Evolutionary conservation across 2,113 vertebrate species (phyloP).

Genomic region (Nibea coibor): DNA sequence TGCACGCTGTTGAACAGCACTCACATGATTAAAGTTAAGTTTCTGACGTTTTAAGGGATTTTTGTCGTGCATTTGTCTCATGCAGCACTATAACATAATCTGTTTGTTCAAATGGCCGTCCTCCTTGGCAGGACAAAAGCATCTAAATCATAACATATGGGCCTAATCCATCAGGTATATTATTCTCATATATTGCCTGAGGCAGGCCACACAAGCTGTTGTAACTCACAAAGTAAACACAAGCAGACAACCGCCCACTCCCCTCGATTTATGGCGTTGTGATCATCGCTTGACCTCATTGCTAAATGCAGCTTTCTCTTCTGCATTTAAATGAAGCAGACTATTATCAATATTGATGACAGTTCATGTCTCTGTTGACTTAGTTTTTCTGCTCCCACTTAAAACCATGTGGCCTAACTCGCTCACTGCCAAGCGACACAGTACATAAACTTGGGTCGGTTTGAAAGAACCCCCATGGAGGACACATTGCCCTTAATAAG

Average conservation of each 20-base stretch:
- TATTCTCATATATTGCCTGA: constrained; percentile 41
- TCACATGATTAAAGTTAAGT: not conserved
- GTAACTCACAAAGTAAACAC: constrained; percentile 73
- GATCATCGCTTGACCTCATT: constrained; percentile 74
- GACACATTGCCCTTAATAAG: constrained; percentile 49
- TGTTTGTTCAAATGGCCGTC: constrained; percentile 28
- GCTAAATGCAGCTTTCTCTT: constrained; percentile 59
- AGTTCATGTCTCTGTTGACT: constrained; percentile 68
- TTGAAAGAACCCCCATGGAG: constrained; percentile 39
- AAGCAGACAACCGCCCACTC: constrained; percentile 55
- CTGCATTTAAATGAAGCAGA: constrained; percentile 71
- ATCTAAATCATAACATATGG: constrained; percentile 18
- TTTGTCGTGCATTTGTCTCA: constrained; percentile 31
- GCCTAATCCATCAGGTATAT: constrained; percentile 61
- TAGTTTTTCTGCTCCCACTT: constrained; percentile 62
- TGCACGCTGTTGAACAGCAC: not conserved
- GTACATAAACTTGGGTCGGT: constrained; percentile 4
- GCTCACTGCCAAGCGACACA: constrained; percentile 23
- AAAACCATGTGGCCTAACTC: constrained; percentile 45
- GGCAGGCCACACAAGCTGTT: constrained; percentile 55
- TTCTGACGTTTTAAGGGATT: constrained; percentile 12
- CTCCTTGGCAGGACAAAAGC: constrained; percentile 11
- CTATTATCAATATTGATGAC: constrained; percentile 72
- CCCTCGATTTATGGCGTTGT: constrained; percentile 65
- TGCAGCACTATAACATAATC: constrained; percentile 5